Percentiles rank a stretch among this genome's conserved stretches.
These are phyloP conservation scores for Macaria notata DNA, from an alignment of 2,888 invertebrate genomes.

Conservation along the genomic window DNA sequence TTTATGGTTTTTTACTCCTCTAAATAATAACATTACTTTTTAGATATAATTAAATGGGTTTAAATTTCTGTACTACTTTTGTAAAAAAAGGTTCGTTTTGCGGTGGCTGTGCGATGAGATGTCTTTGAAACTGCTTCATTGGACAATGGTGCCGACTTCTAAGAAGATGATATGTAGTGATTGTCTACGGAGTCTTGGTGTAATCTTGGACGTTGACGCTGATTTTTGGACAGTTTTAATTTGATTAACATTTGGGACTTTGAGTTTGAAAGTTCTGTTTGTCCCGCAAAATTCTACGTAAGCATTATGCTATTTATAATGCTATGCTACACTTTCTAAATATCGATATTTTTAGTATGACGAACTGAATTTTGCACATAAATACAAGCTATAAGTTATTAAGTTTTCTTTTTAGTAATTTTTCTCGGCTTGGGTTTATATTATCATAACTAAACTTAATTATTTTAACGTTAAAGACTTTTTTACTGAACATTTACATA, in stretches of 20 bases:
- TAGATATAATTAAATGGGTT: too few relatives aligned
- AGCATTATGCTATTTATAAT: not conserved
- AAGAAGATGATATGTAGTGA: constrained; percentile 11
- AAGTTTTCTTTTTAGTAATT: not conserved
- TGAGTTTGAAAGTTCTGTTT: not conserved
- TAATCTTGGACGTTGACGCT: not conserved
- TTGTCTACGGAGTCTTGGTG: constrained; percentile 5
- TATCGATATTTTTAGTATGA: not conserved
- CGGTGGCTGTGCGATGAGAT: too few relatives aligned
- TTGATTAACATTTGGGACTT: not conserved
- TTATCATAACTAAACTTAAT: too few relatives aligned
- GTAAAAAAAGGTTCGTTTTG: too few relatives aligned
- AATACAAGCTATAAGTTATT: not conserved
- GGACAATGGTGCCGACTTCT: constrained; percentile 27
- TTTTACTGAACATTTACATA: too few relatives aligned
- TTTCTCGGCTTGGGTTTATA: too few relatives aligned
- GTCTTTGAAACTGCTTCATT: constrained; percentile 12
- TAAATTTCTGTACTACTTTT: too few relatives aligned
- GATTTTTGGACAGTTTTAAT: not conserved
- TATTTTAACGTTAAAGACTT: too few relatives aligned
- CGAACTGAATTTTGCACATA: not conserved
- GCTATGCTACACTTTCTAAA: not conserved
- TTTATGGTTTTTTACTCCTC: too few relatives aligned
- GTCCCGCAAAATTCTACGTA: not conserved
- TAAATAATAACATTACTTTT: too few relatives aligned